Base-by-base conservation (phyloP, 2,797 vertebrate species). In the Ctenopoma multispine region DNA sequence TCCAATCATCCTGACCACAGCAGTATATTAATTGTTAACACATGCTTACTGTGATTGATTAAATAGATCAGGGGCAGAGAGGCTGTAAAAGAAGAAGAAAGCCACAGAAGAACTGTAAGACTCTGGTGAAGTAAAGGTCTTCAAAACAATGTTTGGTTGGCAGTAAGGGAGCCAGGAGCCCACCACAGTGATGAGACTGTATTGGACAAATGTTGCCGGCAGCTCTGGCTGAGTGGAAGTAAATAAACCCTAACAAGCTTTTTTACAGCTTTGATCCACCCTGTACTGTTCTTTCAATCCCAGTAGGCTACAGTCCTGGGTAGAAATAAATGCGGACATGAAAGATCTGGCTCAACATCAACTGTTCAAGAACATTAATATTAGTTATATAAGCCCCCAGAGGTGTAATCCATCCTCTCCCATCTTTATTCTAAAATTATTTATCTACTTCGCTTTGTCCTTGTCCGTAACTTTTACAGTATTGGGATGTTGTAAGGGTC, bases 241-340 rank as follows among this genome's bases (percentile, higher is more conserved):
- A 75, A 87, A 89, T 87, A 82, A 84, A 85, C 57, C 72, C 61
- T 61, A 87, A 84, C 64, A 73, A 67, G 73, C 44, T 64, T 72
- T 65, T 56, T 80, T 72, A 61, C 47, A 79, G 69, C 87, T 89
- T 90, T 92, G 79, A 90, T 90, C 86, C 69, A 49, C 69, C 80
- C 77, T 61, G 31, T 24, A 27, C 23, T 75, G 43, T 5, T 67
- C 69, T 44, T 41, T 69, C 8, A 61, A 36, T 43, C 47, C 9
- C 27, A 29, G 29, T 10, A 53, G 29, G 23, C 34, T 15, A 17
- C 6, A 41, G 40, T 41, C 40, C 40, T 6, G 40, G 3, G 4
- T 51, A 63, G 29, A 47, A 66, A 76, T 61, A 67, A 17, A 75
- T 47, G 58, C 62, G 75, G 51, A 62, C 27, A 61, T 56, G 14